A percentile compares a stretch with the other conserved stretches of the same genome.
Conservation (phyloP, 1,140 invertebrate species). For the Cyrtorhinus lividipennis region DNA sequence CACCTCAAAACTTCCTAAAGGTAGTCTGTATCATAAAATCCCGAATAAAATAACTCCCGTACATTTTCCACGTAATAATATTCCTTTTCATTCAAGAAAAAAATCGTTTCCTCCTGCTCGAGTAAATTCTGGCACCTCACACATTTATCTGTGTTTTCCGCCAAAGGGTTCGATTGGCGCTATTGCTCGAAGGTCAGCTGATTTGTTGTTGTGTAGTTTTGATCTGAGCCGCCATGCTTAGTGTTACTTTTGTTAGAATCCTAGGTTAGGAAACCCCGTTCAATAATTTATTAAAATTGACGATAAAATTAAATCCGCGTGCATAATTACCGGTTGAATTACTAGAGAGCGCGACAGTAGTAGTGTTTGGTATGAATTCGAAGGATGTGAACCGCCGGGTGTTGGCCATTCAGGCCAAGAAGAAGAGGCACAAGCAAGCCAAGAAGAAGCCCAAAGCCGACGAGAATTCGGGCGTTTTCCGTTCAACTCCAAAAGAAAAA, state of each 20-base stretch:
- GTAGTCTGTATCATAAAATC: too few relatives aligned
- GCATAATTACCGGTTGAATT: neutral
- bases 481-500: constrained; percentile 24
- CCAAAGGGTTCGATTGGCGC: too few relatives aligned
- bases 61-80: too few relatives aligned
- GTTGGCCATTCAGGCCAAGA: constrained; percentile 74
- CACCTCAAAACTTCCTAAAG: too few relatives aligned
- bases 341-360: neutral
- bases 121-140: too few relatives aligned
- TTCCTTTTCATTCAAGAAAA: too few relatives aligned
- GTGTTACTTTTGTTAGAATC: constrained; percentile 10
- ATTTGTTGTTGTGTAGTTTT: constrained; percentile 9
- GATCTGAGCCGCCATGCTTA: constrained; percentile 11
- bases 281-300: neutral
- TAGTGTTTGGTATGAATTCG: constrained; percentile 44
- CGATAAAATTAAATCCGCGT: neutral
- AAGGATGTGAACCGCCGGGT: constrained; percentile 74
- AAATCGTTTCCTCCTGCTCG: too few relatives aligned
- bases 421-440: constrained; percentile 69
- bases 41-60: too few relatives aligned
- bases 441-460: constrained; percentile 55
- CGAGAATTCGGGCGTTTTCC: constrained; percentile 20
- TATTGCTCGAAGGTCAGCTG: constrained; percentile 6
- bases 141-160: too few relatives aligned
- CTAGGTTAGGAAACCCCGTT: constrained; percentile 16